A percentile compares a stretch with the other conserved stretches of the same genome.
Conservation (phyloP, 92 coral and sea anemone genomes). For the Plumapathes pennacea region DNA sequence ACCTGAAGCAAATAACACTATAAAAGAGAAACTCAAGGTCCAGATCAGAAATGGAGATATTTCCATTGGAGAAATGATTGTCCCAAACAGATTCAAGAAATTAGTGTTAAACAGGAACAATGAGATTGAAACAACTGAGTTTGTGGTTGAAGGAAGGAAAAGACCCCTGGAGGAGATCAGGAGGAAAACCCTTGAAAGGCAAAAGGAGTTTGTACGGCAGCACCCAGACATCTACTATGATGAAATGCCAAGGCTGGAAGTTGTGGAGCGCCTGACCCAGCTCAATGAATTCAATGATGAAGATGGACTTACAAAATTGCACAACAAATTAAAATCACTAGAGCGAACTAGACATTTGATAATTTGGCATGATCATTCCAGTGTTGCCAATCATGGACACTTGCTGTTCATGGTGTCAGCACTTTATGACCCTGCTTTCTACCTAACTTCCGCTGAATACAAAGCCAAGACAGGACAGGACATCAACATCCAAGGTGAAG, state of each 20-base stretch:
- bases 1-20: slow-evolving; percentile 10
- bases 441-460: slow-evolving; percentile 15
- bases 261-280: not conserved
- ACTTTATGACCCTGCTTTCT: slow-evolving; percentile 31
- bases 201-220: slow-evolving; percentile 5
- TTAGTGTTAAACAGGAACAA: not conserved
- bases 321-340: not conserved
- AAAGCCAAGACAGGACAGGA: slow-evolving; percentile 19
- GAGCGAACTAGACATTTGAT: slow-evolving; percentile 21
- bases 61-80: slow-evolving; percentile 3
- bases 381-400: slow-evolving; percentile 31
- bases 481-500: slow-evolving; percentile 1
- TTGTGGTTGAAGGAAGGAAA: slow-evolving; percentile 8
- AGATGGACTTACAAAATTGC: not conserved
- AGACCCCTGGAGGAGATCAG: slow-evolving; percentile 16
- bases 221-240: slow-evolving; percentile 11
- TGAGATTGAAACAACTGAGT: not conserved
- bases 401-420: slow-evolving; percentile 20
- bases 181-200: not conserved
- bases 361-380: slow-evolving; percentile 28
- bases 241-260: slow-evolving; percentile 5
- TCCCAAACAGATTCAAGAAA: slow-evolving; percentile 2
- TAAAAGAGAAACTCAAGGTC: slow-evolving; percentile 21
- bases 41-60: slow-evolving; percentile 1
- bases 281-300: slow-evolving; percentile 16